Conservation (phyloP, 2,797 vertebrate genomes). For the Novumbra hubbsi region DNA sequence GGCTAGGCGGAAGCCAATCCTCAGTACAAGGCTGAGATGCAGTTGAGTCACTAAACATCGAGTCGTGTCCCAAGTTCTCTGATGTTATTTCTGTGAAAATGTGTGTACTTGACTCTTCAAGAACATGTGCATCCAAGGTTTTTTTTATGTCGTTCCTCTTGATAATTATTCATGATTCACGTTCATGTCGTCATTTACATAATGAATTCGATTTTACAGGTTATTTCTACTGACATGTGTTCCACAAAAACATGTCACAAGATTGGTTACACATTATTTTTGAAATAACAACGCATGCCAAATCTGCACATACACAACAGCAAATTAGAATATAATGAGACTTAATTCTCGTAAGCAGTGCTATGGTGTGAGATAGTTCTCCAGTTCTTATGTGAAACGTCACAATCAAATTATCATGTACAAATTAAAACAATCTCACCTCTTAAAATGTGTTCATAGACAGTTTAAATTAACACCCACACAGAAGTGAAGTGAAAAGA, state of each 20-base stretch:
- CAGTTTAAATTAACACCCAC: slow-evolving; percentile 19
- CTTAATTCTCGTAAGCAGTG: slow-evolving; percentile 29
- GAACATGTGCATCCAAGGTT: neutral
- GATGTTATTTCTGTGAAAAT: neutral
- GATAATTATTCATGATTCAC: neutral
- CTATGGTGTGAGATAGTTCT: slow-evolving; percentile 19
- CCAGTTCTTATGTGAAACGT: slow-evolving; percentile 24
- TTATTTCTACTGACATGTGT: neutral
- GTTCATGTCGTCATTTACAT: neutral
- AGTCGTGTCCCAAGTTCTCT: neutral
- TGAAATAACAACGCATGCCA: slow-evolving; percentile 37
- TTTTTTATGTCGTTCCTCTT: neutral
- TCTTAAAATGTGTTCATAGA: slow-evolving; percentile 4
- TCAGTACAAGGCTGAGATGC: too few species aligned
- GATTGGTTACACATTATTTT: slow-evolving; percentile 16
- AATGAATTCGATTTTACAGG: neutral
- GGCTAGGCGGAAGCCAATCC: too few species aligned
- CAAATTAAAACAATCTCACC: slow-evolving; percentile 31
- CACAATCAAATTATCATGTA: slow-evolving; percentile 25
- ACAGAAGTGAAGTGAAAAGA: neutral
- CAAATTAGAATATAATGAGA: slow-evolving; percentile 40
- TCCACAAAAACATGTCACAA: neutral
- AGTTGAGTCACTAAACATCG: too few species aligned
- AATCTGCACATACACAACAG: slow-evolving; percentile 30
- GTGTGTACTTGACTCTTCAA: neutral